Base-by-base conservation (phyloP, 1,140 invertebrate genomes). In the Lamellibrachia luymesi region DNA sequence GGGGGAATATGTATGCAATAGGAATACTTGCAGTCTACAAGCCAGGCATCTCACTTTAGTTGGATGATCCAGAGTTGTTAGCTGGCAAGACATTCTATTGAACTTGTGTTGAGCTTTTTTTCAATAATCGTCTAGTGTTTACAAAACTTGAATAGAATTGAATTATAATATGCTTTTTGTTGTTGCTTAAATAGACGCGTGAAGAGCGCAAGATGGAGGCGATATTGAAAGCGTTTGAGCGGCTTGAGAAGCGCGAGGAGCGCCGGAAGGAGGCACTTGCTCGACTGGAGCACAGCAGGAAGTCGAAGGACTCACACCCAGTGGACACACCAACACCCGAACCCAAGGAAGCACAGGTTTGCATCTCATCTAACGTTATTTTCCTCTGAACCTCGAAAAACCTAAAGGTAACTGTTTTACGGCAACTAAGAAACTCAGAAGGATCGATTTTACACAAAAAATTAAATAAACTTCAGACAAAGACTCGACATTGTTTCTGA, bases 181-280 rank as follows among this genome's bases (percentile, higher is more conserved):
- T 80, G 13, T 22, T 80, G 64, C 25, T 80, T 80, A 22, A 22
- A 6, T 80, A 80, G 64, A 91, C 92, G 27, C 96, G 98, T 4
- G 99, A 99, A 96, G 98, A 99, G 95, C 97, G 98, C n/a, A 99
- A 99, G 96, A 97, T 99, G 97, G 98, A 99, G 95, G 98, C 98
- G 0, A 98, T 99, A 94, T 98, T 99, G 97, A 98, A 98, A 95
- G 98, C 98, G 0, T 98, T 99, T 96, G 97, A 97, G 94, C 96
- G 97, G 93, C 95, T 97, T 96, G 97, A 97, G 94, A 98, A 96
- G 94, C 94, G 96, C 92, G 96, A 97, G 93, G 96, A 97, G 93
- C 94, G 97, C 91, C 95, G 96, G 90, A 97, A 97, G 94, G 96
- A 97, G 94, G 96, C 96, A 50, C 94, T 96, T 80, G 95, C 96